Percentiles rank a stretch among this genome's conserved stretches.
Evolutionary conservation across 2,888 invertebrate species (phyloP).

Genomic region (Sclerodermus sp.): DNA sequence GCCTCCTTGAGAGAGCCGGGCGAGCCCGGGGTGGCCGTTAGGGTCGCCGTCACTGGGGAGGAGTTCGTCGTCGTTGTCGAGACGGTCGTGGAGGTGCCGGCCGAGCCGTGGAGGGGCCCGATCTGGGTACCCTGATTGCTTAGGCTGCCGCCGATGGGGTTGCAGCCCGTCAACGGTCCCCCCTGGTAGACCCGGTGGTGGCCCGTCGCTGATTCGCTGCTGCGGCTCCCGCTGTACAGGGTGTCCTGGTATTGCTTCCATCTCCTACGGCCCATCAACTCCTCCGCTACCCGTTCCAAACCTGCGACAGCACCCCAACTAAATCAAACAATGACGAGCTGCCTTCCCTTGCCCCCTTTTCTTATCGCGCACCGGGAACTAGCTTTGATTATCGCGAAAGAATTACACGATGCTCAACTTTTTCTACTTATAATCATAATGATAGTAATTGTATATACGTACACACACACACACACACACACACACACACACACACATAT

Average conservation of each 20-base stretch:
- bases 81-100: constrained; percentile 16
- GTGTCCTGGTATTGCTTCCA: constrained; percentile 91
- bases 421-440: no score
- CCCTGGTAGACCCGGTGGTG: constrained; percentile 47
- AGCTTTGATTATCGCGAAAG: no score
- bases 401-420: no score
- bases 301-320: constrained; percentile 64
- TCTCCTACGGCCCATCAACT: constrained; percentile 96
- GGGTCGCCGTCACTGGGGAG: constrained; percentile 2
- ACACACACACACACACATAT: no score
- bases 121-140: constrained; percentile 37
- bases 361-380: no score
- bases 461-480: no score
- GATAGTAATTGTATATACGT: no score
- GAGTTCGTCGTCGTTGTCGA: no score
- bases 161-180: constrained; percentile 38
- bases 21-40: constrained; percentile 24
- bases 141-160: constrained; percentile 30
- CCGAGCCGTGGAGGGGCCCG: constrained; percentile 14
- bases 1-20: constrained; percentile 41
- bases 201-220: constrained; percentile 51
- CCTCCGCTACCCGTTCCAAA: constrained; percentile 95
- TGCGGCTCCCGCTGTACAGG: constrained; percentile 60
- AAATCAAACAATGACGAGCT: constrained; percentile 40
- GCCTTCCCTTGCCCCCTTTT: no score